Conservation (phyloP, 35 echinoderm and acorn worm species). For the Stichopus chloronotus region DNA sequence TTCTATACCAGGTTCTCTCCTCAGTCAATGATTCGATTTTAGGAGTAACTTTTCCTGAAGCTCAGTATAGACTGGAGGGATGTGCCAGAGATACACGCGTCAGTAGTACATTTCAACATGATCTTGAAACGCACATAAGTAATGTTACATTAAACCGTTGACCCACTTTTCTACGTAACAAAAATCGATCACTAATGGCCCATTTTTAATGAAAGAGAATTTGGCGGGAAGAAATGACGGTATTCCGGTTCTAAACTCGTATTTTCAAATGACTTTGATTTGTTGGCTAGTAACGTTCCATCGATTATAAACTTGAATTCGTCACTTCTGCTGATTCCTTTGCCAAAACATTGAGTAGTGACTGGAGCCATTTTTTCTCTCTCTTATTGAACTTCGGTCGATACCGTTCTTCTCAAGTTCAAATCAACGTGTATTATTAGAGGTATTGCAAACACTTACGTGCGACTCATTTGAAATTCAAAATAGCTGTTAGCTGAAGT, state of each 20-base stretch:
- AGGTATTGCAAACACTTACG: not conserved
- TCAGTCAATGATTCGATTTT: not conserved
- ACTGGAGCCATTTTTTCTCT: not conserved
- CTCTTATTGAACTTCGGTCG: not conserved
- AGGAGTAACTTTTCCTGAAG: not conserved
- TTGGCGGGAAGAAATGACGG: not conserved
- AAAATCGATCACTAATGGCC: constrained; percentile 19
- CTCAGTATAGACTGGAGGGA: not conserved
- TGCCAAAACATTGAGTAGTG: constrained; percentile 1
- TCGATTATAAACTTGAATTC: constrained; percentile 12
- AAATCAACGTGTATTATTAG: not conserved
- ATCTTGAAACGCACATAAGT: not conserved
- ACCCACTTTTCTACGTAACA: constrained; percentile 7
- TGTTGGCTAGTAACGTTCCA: not conserved
- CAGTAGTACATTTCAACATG: not conserved
- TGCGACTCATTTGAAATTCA: not conserved
- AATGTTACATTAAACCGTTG: constrained; percentile 17
- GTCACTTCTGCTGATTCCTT: not conserved
- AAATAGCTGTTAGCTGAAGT: not conserved
- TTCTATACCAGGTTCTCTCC: not conserved
- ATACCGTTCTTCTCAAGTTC: constrained; percentile 4
- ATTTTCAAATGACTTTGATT: not conserved
- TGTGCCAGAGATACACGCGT: not conserved
- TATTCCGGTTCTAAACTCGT: not conserved
- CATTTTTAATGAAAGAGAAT: constrained; percentile 26